A percentile compares a stretch with the other conserved stretches of the same genome.
These are phyloP conservation scores for Oncorhynchus keta DNA, from an alignment of 2,113 vertebrate genomes.

Conservation along the genomic window DNA sequence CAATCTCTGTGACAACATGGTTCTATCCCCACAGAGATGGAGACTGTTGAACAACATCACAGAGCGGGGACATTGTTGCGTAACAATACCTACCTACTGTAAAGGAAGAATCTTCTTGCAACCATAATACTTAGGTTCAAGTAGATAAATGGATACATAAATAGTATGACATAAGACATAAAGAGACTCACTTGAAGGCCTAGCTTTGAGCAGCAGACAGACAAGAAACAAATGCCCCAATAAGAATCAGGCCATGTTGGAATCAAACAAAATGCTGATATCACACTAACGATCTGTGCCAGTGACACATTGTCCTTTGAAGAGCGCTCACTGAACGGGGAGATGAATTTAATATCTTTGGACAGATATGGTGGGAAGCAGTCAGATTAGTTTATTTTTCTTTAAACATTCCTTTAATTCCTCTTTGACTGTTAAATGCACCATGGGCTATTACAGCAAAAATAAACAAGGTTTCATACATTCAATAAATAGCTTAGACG, in stretches of 20 bases:
- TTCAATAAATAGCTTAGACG: no score
- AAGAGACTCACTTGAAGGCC: conserved; percentile 21
- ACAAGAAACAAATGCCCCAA: conserved; percentile 31
- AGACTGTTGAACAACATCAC: no score
- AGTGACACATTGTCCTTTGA: conserved; percentile 38
- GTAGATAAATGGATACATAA: conserved; percentile 2
- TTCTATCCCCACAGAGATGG: no score
- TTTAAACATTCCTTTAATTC: conserved; percentile 1
- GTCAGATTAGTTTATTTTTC: background rate
- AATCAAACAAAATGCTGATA: conserved; percentile 47
- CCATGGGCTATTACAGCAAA: no score
- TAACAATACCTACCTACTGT: no score
- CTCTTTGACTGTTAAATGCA: conserved; percentile 14
- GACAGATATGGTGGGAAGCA: conserved; percentile 32
- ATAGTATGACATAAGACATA: no score
- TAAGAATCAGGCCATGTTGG: conserved; percentile 25
- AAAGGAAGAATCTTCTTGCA: no score
- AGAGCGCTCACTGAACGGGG: conserved; percentile 26
- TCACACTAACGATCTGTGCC: conserved; percentile 29
- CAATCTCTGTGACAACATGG: no score
- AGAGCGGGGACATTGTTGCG: no score
- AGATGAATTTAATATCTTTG: conserved; percentile 21
- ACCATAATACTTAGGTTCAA: no score
- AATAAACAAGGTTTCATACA: background rate
- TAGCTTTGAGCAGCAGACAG: background rate